A percentile compares a stretch with the other conserved stretches of the same genome.
These are phyloP conservation scores for Drosophila cyrtoloma DNA, from an alignment of 2,888 invertebrate genomes.

Conservation along the genomic window DNA sequence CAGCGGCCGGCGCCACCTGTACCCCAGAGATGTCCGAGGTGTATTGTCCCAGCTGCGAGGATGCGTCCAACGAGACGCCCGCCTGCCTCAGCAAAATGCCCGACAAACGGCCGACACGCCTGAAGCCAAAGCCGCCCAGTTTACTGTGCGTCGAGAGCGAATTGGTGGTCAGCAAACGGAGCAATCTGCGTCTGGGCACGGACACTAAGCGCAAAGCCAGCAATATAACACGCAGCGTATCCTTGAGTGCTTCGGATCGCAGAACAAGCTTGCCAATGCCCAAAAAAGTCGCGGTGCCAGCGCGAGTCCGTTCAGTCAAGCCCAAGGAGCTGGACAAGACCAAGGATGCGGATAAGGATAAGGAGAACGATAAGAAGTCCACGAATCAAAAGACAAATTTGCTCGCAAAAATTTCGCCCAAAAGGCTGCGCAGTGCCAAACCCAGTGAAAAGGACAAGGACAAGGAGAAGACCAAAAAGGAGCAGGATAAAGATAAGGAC, in stretches of 20 bases:
- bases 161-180: conserved; percentile 76
- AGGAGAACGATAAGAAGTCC: conserved; percentile 69
- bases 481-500: conserved; percentile 36
- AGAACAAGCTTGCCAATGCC: conserved; percentile 56
- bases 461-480: conserved; percentile 41
- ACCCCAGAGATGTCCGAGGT: conserved; percentile 87
- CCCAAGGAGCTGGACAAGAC: conserved; percentile 62
- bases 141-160: conserved; percentile 85
- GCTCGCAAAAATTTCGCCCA: conserved; percentile 77
- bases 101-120: conserved; percentile 75
- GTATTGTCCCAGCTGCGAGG: conserved; percentile 86
- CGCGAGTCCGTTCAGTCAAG: conserved; percentile 57
- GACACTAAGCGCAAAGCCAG: conserved; percentile 55
- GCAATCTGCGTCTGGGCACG: conserved; percentile 63
- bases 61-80: conserved; percentile 85
- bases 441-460: conserved; percentile 52
- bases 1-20: conserved; percentile 62
- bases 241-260: conserved; percentile 75
- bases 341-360: conserved; percentile 55
- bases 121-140: conserved; percentile 81
- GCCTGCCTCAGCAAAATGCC: conserved; percentile 86
- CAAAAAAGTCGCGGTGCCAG: conserved; percentile 39
- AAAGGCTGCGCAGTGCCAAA: conserved; percentile 62
- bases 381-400: conserved; percentile 66
- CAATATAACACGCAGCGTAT: conserved; percentile 73